phyloP scores from a whole-genome alignment of 1,140 invertebrate genomes.

The Ectropis grisescens region DNA sequence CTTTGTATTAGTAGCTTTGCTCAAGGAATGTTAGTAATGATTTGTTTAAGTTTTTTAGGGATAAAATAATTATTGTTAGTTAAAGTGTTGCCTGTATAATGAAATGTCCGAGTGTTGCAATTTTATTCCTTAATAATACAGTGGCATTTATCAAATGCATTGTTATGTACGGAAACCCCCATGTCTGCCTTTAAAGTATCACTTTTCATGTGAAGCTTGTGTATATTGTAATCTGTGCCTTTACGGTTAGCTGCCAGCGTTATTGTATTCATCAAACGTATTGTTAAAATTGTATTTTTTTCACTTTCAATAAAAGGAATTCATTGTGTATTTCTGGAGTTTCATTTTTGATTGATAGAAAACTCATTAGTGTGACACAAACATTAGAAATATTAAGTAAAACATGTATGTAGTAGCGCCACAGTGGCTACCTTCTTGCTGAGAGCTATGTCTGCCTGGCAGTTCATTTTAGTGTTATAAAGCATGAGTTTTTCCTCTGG shows the following conservation, averaged over 20 bases:
- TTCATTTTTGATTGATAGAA: conserved; percentile 10
- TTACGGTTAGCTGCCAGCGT: conserved; percentile 29
- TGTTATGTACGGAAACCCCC: conserved; percentile 5
- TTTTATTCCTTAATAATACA: conserved; percentile 10
- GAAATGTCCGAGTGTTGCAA: conserved; percentile 19
- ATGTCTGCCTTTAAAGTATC: conserved; percentile 11
- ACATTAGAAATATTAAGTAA: too few relatives aligned
- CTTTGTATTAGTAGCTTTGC: conserved; percentile 23
- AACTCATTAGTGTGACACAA: not conserved
- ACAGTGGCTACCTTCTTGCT: too few relatives aligned
- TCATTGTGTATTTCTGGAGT: conserved; percentile 35
- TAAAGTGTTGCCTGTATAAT: conserved; percentile 10
- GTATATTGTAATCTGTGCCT: conserved; percentile 44
- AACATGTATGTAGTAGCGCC: too few relatives aligned
- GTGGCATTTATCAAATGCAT: not conserved
- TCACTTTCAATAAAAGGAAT: conserved; percentile 45
- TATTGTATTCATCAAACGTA: conserved; percentile 34
- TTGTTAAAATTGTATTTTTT: conserved; percentile 43
- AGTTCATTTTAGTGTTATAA: too few relatives aligned
- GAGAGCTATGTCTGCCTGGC: too few relatives aligned
- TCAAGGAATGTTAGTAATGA: conserved; percentile 39
- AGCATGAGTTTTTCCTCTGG: too few relatives aligned
- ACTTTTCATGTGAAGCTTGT: conserved; percentile 22
- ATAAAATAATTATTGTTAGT: conserved; percentile 20
- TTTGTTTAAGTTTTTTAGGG: conserved; percentile 19